Conservation (phyloP, 2,797 vertebrate species). For the Lagocephalus sceleratus region DNA sequence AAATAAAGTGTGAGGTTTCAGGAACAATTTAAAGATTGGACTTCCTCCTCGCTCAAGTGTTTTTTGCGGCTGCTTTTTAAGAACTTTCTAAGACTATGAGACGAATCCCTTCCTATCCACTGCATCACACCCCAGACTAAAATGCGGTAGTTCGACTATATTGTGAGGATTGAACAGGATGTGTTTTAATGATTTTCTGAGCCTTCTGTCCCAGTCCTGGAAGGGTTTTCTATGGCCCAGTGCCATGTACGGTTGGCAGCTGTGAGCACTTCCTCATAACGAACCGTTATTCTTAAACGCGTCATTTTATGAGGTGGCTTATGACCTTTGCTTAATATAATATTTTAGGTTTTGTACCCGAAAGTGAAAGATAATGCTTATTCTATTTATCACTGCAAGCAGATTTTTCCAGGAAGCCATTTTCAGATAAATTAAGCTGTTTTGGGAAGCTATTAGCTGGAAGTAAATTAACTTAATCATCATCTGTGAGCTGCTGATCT, state of each 20-base stretch:
- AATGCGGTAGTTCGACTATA: no score
- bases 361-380: not conserved
- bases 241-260: conserved; percentile 28
- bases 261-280: conserved; percentile 30
- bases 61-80: not conserved
- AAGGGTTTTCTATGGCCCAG: not conserved
- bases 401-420: not conserved
- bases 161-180: not conserved
- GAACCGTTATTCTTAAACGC: conserved; percentile 1
- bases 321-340: not conserved
- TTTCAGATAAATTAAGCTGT: conserved; percentile 1
- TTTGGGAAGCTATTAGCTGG: conserved; percentile 2
- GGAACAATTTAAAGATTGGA: not conserved
- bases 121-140: no score
- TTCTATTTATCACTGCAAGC: not conserved
- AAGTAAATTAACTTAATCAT: conserved; percentile 18
- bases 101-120: not conserved
- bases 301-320: conserved; percentile 1
- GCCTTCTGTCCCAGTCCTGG: not conserved
- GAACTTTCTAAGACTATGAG: no score
- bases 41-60: not conserved
- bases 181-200: not conserved
- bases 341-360: no score
- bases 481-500: conserved; percentile 15
- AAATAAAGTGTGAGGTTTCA: not conserved